Base-by-base conservation (phyloP, 2,797 vertebrate species). In the Poeciliopsis presidionis region DNA sequence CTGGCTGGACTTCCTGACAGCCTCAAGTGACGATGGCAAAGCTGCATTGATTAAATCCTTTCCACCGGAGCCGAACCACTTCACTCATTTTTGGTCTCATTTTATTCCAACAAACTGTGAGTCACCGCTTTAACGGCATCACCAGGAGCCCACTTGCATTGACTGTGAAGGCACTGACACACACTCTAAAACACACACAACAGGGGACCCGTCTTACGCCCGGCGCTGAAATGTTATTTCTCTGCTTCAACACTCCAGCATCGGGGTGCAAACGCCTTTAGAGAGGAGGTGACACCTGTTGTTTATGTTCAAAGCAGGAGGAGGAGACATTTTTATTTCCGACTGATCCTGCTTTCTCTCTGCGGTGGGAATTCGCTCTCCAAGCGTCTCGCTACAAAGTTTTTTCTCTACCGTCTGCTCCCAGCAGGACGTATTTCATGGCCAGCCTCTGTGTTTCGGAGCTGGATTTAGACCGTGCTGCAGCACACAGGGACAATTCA, bases 61-160 rank as follows among this genome's bases (percentile, higher is more conserved):
- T 43, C 72, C 77, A 49, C 46, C 69, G 13, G 63, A 81, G 47
- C 73, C 76, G 80, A 87, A 85, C 90, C 74, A 88, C 82, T 90
- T 78, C 71, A 80, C 79, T 84, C 53, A 75, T 86, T 81, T 72
- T 75, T 28, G 77, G 65, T 25, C 13, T 70, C n/a, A n/a, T 85
- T 81, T 79, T 41, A 69, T 81, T 72, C 43, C 81, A 82, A 73
- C 73, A 63, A n/a, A 46, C n/a, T 39, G 61, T 51, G 75, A 81
- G 43, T 4, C 22, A 1, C 71, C 33, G 69, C 71, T 73, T 36
- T 36, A 25, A 53, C 5, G 51, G 30, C 14, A 47, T 47, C 13
- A 28, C 33, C 46, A 11, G 46, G 30, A 51, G 8, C 71, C 70
- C 28, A 14, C 33, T 80, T 65, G 6, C 47, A 53, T 59, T 41